phyloP scores from a whole-genome alignment of 1,140 invertebrate species.

The Pseudobourletiella spinata region DNA sequence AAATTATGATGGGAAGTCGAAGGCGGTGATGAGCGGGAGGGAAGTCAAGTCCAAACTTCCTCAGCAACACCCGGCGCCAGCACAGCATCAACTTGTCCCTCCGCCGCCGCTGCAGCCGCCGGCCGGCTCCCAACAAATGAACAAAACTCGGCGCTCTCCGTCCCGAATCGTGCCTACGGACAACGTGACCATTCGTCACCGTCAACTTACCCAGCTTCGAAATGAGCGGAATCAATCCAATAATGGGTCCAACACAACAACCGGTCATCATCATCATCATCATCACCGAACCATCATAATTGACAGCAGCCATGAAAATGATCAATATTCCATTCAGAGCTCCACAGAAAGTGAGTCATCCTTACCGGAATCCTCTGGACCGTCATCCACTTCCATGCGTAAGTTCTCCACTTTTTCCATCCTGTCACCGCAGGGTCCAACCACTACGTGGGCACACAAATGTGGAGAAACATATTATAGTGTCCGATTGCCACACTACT shows the following conservation, averaged over 20 bases:
- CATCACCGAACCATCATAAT: not conserved
- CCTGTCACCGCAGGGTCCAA: too few species aligned
- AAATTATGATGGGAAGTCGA: not conserved
- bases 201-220: slow-evolving; percentile 2
- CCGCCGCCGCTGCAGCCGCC: too few species aligned
- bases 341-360: slow-evolving; percentile 19
- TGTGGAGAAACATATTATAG: too few species aligned
- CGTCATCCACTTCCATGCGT: slow-evolving; percentile 7
- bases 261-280: too few species aligned
- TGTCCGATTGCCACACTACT: too few species aligned
- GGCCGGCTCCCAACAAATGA: not conserved
- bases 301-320: not conserved
- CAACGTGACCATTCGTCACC: slow-evolving; percentile 3
- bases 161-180: too few species aligned
- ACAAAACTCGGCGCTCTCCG: slow-evolving; percentile 1
- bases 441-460: too few species aligned
- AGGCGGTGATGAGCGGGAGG: not conserved
- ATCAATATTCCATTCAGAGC: slow-evolving; percentile 3
- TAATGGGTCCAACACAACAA: not conserved
- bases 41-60: slow-evolving; percentile 11
- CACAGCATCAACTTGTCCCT: not conserved
- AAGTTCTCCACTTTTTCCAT: too few species aligned
- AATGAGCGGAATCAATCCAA: not conserved
- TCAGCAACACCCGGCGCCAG: not conserved
- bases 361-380: not conserved